phyloP scores from a whole-genome alignment of 2,888 invertebrate genomes.

The Stegana nigrithorax region DNA sequence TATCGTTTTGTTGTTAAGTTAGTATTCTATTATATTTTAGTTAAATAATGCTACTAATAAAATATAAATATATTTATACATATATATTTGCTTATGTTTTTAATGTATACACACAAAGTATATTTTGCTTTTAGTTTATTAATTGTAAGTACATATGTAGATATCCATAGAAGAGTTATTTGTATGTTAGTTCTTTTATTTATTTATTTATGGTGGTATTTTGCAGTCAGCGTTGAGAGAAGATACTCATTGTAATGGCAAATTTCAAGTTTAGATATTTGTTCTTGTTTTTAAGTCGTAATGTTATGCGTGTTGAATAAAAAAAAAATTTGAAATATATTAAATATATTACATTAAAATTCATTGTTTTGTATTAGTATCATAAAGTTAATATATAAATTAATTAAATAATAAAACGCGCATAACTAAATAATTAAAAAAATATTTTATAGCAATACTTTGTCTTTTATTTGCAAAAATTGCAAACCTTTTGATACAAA shows the following conservation, averaged over 20 bases:
- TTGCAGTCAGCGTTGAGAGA: conserved; percentile 66
- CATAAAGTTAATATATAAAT: neutral
- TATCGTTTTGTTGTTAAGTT: neutral
- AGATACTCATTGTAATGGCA: conserved; percentile 59
- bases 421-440: too few relatives aligned
- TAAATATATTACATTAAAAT: neutral
- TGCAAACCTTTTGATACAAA: too few relatives aligned
- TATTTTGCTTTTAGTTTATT: conserved; percentile 25
- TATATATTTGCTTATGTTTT: conserved; percentile 18
- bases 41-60: conserved; percentile 58
- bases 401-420: neutral
- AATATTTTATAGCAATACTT: too few relatives aligned
- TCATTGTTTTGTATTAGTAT: neutral
- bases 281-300: neutral
- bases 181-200: conserved; percentile 16
- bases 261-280: conserved; percentile 21
- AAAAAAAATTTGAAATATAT: neutral
- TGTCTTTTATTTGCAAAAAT: too few relatives aligned
- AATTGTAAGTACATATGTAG: conserved; percentile 29
- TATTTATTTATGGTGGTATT: conserved; percentile 55
- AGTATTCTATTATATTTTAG: too few relatives aligned
- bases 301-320: too few relatives aligned
- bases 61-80: conserved; percentile 48
- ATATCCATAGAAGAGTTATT: conserved; percentile 27
- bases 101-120: conserved; percentile 39